Evolutionary conservation across 1,140 invertebrate species (phyloP), one percentile per base, ranked within the genome.

Genomic region (Pygmarrhopalites habei): DNA sequence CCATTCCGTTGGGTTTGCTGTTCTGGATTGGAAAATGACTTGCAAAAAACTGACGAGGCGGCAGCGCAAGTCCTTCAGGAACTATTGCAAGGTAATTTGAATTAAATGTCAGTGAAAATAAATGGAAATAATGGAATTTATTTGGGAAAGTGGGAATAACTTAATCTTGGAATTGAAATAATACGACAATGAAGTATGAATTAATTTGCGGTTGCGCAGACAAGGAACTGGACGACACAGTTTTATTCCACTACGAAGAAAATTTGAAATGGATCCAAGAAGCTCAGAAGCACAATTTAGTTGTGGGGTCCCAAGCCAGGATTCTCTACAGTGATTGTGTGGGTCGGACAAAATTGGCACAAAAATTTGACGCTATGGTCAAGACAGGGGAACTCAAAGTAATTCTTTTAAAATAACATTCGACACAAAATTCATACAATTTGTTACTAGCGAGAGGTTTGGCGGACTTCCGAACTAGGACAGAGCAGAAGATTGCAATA

Each of bases 1-100:
- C 85, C 85, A 2, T 86, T 86, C 72, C 82, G 85, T 35, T 86
- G 85, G 85, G 80, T 86, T 12, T 86, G 85, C 72, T 82, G 82
- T 5, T 86, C 84, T 3, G 78, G 80, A 35, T 66, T 77, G 7
- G 67, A 74, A 2, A 60, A 71, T 30, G 85, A 87, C 72, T 73
- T 86, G 7, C 72, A 76, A 59, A 73, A 68, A n/a, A 85, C 83
- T 2, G 85, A 86, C 72, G 70, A 77, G 62, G 81, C 86, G 35
- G 83, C 85, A 12, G 70, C 72, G 23, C 64, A 76, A 46, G 76
- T 83, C 14, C 68, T 86, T 46, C 74, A 81, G 68, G 72, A 79
- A 39, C 75, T 84, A 21, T 60, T 78, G 3, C 68, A 64, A 63
- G 65, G 69, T 62, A 53, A 73, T 15, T 46, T 7, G 15, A 39